phyloP scores from a whole-genome alignment of 2,797 vertebrate species.

The Picus viridis region DNA sequence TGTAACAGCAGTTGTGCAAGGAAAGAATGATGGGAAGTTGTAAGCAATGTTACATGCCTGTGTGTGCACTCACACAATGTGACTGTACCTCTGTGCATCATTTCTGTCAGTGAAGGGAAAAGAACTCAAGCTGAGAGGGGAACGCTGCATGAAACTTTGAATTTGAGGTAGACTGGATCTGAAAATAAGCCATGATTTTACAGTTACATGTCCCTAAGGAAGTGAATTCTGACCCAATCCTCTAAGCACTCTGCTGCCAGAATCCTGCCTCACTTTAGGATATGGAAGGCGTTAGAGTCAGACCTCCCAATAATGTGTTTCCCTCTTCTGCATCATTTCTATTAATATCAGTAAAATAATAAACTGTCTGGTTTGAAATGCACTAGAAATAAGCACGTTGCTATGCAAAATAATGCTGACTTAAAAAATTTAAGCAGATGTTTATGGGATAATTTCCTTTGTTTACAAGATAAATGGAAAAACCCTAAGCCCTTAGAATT shows the following conservation, averaged over 20 bases:
- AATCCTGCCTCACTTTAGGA: neutral
- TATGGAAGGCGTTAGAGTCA: neutral
- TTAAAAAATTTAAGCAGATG: neutral
- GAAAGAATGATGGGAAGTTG: neutral
- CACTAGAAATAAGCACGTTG: conserved; percentile 23
- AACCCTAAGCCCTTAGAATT: neutral
- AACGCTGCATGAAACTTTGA: neutral
- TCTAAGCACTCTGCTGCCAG: neutral
- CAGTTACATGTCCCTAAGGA: neutral
- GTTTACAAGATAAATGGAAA: conserved; percentile 18
- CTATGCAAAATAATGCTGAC: conserved; percentile 23
- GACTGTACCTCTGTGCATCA: rapidly evolving
- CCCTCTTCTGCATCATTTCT: conserved; percentile 1
- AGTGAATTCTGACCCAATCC: neutral
- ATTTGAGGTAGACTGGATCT: neutral
- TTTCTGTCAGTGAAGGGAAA: neutral
- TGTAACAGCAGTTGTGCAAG: neutral
- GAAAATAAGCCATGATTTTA: neutral
- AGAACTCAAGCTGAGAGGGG: neutral
- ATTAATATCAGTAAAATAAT: conserved; percentile 26
- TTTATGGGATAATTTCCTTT: conserved; percentile 24
- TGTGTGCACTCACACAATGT: neutral
- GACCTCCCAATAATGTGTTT: neutral
- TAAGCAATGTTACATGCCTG: neutral
- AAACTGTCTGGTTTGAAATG: neutral